phyloP scores from a whole-genome alignment of 2,113 vertebrate species.

The Hyla sarda region DNA sequence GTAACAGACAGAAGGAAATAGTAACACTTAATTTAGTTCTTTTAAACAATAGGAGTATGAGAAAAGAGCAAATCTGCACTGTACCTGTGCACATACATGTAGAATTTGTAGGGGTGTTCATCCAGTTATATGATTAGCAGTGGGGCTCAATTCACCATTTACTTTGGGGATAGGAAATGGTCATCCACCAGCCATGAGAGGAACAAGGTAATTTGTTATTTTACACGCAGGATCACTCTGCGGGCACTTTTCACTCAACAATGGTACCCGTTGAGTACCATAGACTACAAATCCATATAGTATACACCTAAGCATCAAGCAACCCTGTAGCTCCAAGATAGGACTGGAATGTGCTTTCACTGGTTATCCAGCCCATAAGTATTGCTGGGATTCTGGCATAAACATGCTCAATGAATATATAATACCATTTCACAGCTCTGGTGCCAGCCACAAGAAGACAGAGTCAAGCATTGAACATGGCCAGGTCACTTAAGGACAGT shows the following conservation, averaged over 20 bases:
- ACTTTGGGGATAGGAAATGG: not conserved
- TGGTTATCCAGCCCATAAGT: constrained; percentile 21
- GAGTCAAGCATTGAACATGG: not conserved
- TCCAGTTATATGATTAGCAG: constrained; percentile 40
- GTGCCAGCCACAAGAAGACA: not conserved
- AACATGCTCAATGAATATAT: constrained; percentile 23
- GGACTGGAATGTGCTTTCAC: constrained; percentile 41
- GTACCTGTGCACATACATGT: constrained; percentile 16
- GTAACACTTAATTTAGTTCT: constrained; percentile 27
- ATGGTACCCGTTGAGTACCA: not conserved
- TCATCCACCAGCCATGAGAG: constrained; percentile 4
- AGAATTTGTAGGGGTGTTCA: constrained; percentile 23
- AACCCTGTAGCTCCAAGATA: constrained; percentile 47
- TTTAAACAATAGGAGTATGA: constrained; percentile 11
- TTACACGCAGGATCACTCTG: not conserved
- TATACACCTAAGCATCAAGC: constrained; percentile 26
- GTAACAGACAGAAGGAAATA: constrained; percentile 51
- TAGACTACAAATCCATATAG: constrained; percentile 32
- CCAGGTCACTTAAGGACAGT: not conserved
- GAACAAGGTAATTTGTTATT: not conserved
- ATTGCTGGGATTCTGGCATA: constrained; percentile 39
- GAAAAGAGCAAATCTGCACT: constrained; percentile 14
- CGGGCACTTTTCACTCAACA: not conserved
- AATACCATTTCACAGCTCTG: constrained; percentile 39
- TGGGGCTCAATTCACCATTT: not conserved